Conservation (phyloP, 2,888 invertebrate genomes). For the Rhagonycha fulva region DNA sequence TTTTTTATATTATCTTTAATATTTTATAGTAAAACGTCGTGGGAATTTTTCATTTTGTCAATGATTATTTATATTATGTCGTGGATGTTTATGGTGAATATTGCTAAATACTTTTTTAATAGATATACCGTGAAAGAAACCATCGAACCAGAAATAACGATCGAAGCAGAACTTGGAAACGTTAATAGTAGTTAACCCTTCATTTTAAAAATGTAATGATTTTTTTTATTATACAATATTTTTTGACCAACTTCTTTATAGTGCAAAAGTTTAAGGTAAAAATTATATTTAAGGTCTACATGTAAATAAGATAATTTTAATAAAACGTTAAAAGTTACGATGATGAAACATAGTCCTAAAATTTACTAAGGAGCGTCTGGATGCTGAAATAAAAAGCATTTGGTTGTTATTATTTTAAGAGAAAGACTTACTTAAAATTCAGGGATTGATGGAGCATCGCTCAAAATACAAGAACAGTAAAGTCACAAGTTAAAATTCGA, state of each 20-base stretch:
- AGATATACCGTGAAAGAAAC: conserved; percentile 35
- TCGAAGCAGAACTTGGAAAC: conserved; percentile 1
- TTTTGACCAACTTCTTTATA: background rate
- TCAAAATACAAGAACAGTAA: background rate
- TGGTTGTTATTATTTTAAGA: too few species aligned
- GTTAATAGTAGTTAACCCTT: conserved; percentile 5
- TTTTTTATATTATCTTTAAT: conserved; percentile 56
- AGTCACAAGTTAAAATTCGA: background rate
- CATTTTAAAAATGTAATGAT: background rate
- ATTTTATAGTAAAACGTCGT: conserved; percentile 54
- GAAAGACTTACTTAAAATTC: too few species aligned
- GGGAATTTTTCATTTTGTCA: conserved; percentile 45
- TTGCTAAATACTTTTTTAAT: conserved; percentile 41
- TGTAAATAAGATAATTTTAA: too few species aligned
- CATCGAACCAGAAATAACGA: background rate
- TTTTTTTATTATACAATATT: background rate
- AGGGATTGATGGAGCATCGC: too few species aligned
- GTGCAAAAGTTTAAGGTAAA: background rate
- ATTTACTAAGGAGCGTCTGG: too few species aligned
- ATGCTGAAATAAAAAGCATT: too few species aligned
- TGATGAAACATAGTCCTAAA: too few species aligned
- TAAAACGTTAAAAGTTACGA: too few species aligned
- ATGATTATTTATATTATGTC: conserved; percentile 49
- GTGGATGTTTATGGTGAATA: conserved; percentile 48
- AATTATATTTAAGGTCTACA: background rate